Conservation (phyloP, 2,888 invertebrate species). For the Thecocarcelia acutangulata region DNA sequence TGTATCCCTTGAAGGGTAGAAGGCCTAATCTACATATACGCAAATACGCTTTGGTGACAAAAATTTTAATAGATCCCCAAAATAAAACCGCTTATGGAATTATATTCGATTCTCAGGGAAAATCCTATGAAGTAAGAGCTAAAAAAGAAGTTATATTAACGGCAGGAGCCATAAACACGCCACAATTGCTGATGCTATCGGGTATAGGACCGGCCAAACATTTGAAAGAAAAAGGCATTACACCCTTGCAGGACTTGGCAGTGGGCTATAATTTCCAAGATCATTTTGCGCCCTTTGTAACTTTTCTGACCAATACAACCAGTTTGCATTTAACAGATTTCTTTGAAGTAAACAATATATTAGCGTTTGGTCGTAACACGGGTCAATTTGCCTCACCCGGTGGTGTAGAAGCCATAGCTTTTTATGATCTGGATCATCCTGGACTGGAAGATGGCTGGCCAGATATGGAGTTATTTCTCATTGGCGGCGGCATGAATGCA, state of each 20-base stretch:
- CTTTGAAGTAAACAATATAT: constrained; percentile 57
- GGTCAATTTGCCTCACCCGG: constrained; percentile 79
- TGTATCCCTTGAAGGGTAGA: constrained; percentile 82
- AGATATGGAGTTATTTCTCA: constrained; percentile 86
- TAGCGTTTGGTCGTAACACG: constrained; percentile 39
- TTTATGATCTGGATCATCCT: constrained; percentile 84
- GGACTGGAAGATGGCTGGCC: constrained; percentile 82
- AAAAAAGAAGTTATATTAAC: constrained; percentile 87
- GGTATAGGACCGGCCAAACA: constrained; percentile 86
- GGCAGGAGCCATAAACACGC: constrained; percentile 90
- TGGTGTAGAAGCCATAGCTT: constrained; percentile 85
- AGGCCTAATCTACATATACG: constrained; percentile 84
- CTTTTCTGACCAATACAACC: constrained; percentile 83
- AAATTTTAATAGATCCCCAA: constrained; percentile 82
- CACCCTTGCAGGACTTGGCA: constrained; percentile 84
- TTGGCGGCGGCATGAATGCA: constrained; percentile 82
- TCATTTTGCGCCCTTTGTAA: constrained; percentile 86
- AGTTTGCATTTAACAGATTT: constrained; percentile 73
- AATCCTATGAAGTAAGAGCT: constrained; percentile 82
- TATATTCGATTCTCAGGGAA: constrained; percentile 82
- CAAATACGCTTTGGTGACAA: constrained; percentile 83
- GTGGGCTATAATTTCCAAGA: constrained; percentile 86
- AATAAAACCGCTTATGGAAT: constrained; percentile 83
- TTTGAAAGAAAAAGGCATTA: constrained; percentile 82
- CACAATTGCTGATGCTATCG: constrained; percentile 91